These are phyloP conservation scores for Bilobella aurantiaca DNA, from an alignment of 1,140 invertebrate species.

Conservation along the genomic window DNA sequence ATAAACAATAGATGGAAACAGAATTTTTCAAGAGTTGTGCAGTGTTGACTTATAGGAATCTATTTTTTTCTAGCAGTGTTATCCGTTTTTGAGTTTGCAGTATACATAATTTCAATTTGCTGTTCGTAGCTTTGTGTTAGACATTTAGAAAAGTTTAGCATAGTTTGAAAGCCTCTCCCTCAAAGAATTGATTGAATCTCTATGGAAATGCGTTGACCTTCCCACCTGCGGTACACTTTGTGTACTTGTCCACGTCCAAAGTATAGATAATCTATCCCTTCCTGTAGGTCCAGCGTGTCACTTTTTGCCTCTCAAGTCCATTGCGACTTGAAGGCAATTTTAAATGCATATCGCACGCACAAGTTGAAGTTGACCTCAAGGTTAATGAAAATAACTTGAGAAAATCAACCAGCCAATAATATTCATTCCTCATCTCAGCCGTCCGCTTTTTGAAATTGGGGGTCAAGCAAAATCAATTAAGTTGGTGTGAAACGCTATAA, in stretches of 20 bases:
- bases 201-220: slow-evolving; percentile 24
- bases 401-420: slow-evolving; percentile 6
- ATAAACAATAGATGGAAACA: too few species aligned
- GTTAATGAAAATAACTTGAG: slow-evolving; percentile 30
- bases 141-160: too few species aligned
- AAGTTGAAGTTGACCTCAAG: slow-evolving; percentile 17
- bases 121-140: too few species aligned
- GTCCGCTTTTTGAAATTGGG: not conserved
- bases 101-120: too few species aligned
- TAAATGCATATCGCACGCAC: slow-evolving; percentile 26
- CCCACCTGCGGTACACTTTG: slow-evolving; percentile 15
- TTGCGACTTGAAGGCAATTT: not conserved
- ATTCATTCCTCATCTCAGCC: not conserved
- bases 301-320: not conserved
- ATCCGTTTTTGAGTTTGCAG: too few species aligned
- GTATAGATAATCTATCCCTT: slow-evolving; percentile 9
- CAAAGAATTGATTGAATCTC: slow-evolving; percentile 21
- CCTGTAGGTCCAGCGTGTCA: slow-evolving; percentile 15
- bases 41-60: too few species aligned
- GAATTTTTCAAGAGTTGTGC: too few species aligned
- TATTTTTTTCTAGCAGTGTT: too few species aligned
- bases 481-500: not conserved
- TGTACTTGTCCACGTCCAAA: slow-evolving; percentile 14
- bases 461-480: not conserved
- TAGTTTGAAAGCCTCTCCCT: not conserved